Evolutionary conservation across 30 jellyfish, hydroid and myxozoan species (phyloP).

Genomic region (Chironex yamaguchii): DNA sequence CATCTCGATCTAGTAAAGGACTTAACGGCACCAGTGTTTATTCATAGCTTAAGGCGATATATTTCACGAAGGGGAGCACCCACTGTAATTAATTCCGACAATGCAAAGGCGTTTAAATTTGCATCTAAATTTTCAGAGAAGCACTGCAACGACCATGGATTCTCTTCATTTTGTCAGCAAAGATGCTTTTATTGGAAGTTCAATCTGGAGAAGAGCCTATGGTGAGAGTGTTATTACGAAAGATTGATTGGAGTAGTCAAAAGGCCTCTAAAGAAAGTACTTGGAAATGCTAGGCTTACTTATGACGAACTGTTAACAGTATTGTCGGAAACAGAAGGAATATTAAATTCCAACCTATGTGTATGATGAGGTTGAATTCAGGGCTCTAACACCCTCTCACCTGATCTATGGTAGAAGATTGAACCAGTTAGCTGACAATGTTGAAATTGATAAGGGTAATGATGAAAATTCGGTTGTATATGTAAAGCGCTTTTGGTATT

Average conservation of each 20-base stretch:
- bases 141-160: too few relatives aligned
- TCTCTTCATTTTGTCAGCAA: too few relatives aligned
- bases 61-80: conserved; percentile 5
- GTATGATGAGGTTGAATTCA: conserved; percentile 13
- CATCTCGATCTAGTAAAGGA: conserved; percentile 32
- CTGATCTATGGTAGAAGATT: conserved; percentile 26
- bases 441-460: background rate
- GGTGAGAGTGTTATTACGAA: too few relatives aligned
- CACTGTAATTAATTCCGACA: background rate
- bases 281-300: too few relatives aligned
- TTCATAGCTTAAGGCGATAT: conserved; percentile 12
- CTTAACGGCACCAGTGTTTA: conserved; percentile 13
- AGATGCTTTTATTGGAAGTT: too few relatives aligned
- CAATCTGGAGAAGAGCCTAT: too few relatives aligned
- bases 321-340: conserved; percentile 30
- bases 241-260: too few relatives aligned
- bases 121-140: too few relatives aligned
- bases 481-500: background rate
- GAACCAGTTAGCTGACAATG: conserved; percentile 13
- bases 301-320: too few relatives aligned
- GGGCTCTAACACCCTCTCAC: conserved; percentile 44
- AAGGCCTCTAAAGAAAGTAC: too few relatives aligned
- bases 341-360: conserved; percentile 26
- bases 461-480: background rate
- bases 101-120: conserved; percentile 13